Percentiles rank a stretch among this genome's conserved stretches.
phyloP scores from a whole-genome alignment of 2,888 invertebrate genomes.

The Synergus laeviventris region DNA sequence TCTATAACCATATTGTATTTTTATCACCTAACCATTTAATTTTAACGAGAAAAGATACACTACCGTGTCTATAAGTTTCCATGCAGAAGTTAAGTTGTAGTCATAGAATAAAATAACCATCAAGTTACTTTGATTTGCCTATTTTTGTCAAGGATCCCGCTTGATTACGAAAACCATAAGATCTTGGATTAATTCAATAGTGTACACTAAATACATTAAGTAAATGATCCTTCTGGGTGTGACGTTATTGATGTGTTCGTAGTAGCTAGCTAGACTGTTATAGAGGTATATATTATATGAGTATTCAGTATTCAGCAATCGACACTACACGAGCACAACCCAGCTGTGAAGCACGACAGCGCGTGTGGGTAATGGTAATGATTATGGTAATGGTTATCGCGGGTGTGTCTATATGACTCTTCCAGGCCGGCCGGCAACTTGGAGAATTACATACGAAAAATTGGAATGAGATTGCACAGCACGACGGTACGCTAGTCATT shows the following conservation, averaged over 20 bases:
- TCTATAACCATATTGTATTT: not conserved
- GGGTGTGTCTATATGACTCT: constrained; percentile 30
- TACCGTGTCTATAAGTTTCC: constrained; percentile 31
- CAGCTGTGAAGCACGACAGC: constrained; percentile 25
- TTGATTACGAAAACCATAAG: not conserved
- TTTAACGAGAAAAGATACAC: not conserved
- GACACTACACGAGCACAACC: constrained; percentile 17
- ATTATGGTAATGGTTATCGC: constrained; percentile 46
- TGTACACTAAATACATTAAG: constrained; percentile 16
- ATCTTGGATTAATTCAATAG: constrained; percentile 2
- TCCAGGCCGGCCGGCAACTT: not conserved
- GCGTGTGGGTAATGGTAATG: constrained; percentile 48
- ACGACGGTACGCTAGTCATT: constrained; percentile 15
- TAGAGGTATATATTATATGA: not conserved
- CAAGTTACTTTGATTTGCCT: not conserved
- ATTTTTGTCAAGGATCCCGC: not conserved
- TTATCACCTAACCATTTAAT: not conserved
- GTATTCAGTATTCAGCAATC: constrained; percentile 3
- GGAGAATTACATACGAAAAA: not conserved
- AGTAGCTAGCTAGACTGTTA: not conserved
- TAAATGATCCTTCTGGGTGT: constrained; percentile 11
- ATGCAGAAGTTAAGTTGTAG: constrained; percentile 39
- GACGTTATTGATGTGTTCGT: constrained; percentile 9
- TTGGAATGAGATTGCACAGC: not conserved
- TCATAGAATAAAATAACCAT: constrained; percentile 12